Conservation (phyloP, 2,888 invertebrate species). For the Scrobipalpa costella region DNA sequence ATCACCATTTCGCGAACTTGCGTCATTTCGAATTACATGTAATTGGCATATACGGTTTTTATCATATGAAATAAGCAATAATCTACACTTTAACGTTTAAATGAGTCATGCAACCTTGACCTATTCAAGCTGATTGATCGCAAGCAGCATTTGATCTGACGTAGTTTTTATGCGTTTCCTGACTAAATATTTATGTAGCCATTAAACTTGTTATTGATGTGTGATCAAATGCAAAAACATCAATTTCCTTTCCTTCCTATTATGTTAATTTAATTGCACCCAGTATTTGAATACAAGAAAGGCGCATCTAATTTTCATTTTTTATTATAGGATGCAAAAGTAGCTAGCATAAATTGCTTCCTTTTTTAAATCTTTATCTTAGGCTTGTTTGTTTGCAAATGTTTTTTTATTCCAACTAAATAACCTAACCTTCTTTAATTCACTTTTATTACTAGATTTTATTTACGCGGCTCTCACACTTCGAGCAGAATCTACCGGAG, state of each 20-base stretch:
- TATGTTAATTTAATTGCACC: background rate
- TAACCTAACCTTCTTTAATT: no score
- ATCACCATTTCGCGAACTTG: constrained; percentile 3
- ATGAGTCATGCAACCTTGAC: constrained; percentile 39
- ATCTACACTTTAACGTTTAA: constrained; percentile 17
- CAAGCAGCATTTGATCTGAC: constrained; percentile 16
- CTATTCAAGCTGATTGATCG: constrained; percentile 35
- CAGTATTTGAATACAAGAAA: background rate
- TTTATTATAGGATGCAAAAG: no score
- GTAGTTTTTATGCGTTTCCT: constrained; percentile 27
- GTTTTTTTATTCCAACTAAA: no score
- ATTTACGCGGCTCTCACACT: no score
- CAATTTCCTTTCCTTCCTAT: constrained; percentile 10
- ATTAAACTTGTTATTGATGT: background rate
- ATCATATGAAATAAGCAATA: constrained; percentile 17
- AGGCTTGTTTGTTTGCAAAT: no score
- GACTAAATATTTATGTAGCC: background rate
- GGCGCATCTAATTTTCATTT: background rate
- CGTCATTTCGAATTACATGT: constrained; percentile 26
- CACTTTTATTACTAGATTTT: no score
- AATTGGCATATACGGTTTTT: constrained; percentile 14
- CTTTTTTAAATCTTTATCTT: no score
- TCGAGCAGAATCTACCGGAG: no score
- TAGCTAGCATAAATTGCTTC: no score
- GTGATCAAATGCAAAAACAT: constrained; percentile 7